These are phyloP conservation scores for Cyclophora albipunctata DNA, from an alignment of 2,888 invertebrate genomes.

Conservation along the genomic window DNA sequence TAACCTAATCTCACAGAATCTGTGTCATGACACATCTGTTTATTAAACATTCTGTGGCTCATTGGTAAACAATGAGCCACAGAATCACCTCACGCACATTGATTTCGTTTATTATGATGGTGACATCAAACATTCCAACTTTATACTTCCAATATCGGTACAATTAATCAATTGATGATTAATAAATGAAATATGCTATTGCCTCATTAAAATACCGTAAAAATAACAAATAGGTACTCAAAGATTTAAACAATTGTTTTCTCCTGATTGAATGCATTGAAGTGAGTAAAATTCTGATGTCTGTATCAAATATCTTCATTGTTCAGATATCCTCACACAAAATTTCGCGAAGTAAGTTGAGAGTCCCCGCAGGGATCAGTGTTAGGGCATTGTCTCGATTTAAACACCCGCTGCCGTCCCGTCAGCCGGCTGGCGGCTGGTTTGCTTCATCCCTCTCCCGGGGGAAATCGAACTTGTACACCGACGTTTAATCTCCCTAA, in stretches of 20 bases:
- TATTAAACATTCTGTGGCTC: too few species aligned
- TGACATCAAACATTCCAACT: too few species aligned
- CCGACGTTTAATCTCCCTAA: conserved; percentile 37
- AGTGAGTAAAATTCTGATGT: conserved; percentile 2
- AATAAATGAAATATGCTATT: too few species aligned
- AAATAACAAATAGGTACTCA: too few species aligned
- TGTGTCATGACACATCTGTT: conserved; percentile 30
- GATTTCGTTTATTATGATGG: too few species aligned
- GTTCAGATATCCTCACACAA: not conserved
- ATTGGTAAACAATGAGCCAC: too few species aligned
- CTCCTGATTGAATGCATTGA: too few species aligned
- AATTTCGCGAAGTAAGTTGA: conserved; percentile 21
- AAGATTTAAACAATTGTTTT: too few species aligned
- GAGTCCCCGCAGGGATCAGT: conserved; percentile 24
- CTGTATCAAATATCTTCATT: conserved; percentile 15
- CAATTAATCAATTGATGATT: too few species aligned
- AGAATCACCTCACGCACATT: too few species aligned
- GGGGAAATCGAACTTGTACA: conserved; percentile 38
- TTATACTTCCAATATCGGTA: too few species aligned
- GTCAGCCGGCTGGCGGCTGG: conserved; percentile 19
- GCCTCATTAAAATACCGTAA: too few species aligned
- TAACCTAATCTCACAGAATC: conserved; percentile 27
- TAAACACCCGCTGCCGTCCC: conserved; percentile 30
- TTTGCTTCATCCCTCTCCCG: conserved; percentile 31
- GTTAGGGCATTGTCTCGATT: conserved; percentile 35